Evolutionary conservation across 2,797 vertebrate species (phyloP).

Genomic region (Sebastes nivosus): DNA sequence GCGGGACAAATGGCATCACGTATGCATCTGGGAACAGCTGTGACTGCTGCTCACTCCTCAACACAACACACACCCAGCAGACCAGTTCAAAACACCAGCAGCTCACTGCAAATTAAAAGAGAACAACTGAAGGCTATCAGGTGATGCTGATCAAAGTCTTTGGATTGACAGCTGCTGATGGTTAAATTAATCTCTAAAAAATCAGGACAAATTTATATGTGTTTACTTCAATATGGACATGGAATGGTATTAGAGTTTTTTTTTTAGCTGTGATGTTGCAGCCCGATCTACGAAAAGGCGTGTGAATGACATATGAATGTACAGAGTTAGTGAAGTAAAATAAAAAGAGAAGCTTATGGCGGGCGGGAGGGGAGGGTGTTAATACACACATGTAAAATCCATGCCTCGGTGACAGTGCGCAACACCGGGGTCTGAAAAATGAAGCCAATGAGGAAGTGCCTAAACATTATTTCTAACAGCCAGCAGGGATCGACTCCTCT

Average conservation of each 20-base stretch:
- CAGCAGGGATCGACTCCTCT: too few species aligned
- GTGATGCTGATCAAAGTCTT: constrained; percentile 27
- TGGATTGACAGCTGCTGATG: constrained; percentile 23
- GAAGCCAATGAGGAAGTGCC: too few species aligned
- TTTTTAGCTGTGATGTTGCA: neutral
- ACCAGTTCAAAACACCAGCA: constrained; percentile 38
- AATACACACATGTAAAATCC: too few species aligned
- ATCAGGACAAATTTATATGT: neutral
- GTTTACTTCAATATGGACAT: neutral
- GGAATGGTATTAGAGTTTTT: neutral
- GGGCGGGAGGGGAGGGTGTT: too few species aligned
- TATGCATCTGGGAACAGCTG: constrained; percentile 86
- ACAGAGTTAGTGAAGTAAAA: too few species aligned
- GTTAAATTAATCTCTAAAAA: neutral
- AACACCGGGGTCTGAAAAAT: too few species aligned
- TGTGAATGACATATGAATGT: neutral
- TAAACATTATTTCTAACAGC: fast-evolving
- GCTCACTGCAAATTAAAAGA: constrained; percentile 39
- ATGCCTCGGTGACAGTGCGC: too few species aligned
- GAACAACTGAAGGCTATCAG: constrained; percentile 44
- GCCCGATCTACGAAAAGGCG: neutral
- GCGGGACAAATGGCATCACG: constrained; percentile 80
- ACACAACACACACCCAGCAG: constrained; percentile 35
- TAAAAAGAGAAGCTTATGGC: too few species aligned
- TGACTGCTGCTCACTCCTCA: constrained; percentile 61